phyloP scores from a whole-genome alignment of 2,888 invertebrate species.

The Drosophila silvestris region DNA sequence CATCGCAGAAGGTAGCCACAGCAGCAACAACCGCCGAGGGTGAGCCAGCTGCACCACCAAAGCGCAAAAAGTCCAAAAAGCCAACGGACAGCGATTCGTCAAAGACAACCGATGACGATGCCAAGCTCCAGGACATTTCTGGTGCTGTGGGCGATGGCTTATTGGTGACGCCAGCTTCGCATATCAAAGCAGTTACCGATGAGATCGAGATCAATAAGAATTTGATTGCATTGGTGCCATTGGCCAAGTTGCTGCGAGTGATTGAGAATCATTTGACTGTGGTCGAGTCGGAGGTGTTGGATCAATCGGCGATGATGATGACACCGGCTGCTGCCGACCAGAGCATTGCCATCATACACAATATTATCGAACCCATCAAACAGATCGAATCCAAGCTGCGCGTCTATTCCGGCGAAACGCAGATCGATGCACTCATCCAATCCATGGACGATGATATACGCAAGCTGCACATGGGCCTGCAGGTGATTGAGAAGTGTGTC shows the following conservation, averaged over 20 bases:
- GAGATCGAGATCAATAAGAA: constrained; percentile 85
- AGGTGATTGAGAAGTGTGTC: constrained; percentile 89
- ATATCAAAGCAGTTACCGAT: constrained; percentile 85
- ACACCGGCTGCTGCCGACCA: constrained; percentile 89
- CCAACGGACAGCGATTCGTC: constrained; percentile 85
- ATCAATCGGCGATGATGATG: constrained; percentile 89
- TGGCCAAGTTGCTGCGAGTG: constrained; percentile 85
- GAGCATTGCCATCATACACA: constrained; percentile 89
- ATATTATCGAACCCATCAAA: constrained; percentile 87
- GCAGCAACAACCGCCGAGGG: constrained; percentile 16
- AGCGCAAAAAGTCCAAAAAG: constrained; percentile 81
- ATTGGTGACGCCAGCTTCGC: constrained; percentile 71
- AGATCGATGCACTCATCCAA: constrained; percentile 85
- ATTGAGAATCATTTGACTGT: constrained; percentile 87
- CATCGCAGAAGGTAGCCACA: constrained; percentile 49
- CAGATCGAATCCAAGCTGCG: constrained; percentile 88
- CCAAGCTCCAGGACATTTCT: constrained; percentile 86
- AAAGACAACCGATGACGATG: constrained; percentile 84
- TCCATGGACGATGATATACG: constrained; percentile 88
- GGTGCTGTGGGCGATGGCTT: constrained; percentile 87
- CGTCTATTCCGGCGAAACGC: constrained; percentile 86
- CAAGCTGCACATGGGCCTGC: constrained; percentile 88
- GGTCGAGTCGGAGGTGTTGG: constrained; percentile 88
- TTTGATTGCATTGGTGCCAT: constrained; percentile 84
- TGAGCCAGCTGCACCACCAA: constrained; percentile 76